These are phyloP conservation scores for Euleptes europaea DNA, from an alignment of 2,113 vertebrate genomes.

Conservation along the genomic window DNA sequence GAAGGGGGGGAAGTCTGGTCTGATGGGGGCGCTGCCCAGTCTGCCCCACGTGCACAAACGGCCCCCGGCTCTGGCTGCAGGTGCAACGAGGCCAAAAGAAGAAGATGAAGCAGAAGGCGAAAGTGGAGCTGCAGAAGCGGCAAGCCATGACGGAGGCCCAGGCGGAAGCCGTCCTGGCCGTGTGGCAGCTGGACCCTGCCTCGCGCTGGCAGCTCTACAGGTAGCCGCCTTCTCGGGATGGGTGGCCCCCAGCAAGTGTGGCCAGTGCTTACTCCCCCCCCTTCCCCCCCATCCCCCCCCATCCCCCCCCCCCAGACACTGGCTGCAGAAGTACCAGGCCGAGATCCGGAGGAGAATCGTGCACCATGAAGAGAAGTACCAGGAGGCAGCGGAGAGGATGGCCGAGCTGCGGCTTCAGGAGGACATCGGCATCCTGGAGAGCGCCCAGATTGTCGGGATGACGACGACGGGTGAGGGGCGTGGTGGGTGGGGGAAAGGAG, in stretches of 20 bases:
- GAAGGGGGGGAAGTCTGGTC: too few species aligned
- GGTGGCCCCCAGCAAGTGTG: not conserved
- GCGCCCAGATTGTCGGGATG: conserved; percentile 90
- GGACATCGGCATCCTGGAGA: conserved; percentile 78
- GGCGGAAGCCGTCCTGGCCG: conserved; percentile 69
- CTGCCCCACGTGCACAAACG: too few species aligned
- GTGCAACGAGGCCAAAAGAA: conserved; percentile 75
- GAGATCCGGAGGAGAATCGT: conserved; percentile 71
- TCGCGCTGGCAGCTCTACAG: conserved; percentile 93
- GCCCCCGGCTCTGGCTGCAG: conserved; percentile 54
- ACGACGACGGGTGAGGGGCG: conserved; percentile 85
- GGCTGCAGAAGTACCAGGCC: conserved; percentile 82
- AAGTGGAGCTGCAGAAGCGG: conserved; percentile 76
- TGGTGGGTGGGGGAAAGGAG: not conserved
- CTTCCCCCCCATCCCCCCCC: too few species aligned
- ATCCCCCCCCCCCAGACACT: conserved; percentile 75
- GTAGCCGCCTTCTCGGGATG: conserved; percentile 63
- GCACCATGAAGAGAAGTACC: conserved; percentile 75
- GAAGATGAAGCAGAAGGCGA: conserved; percentile 80
- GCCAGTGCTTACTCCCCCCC: not conserved
- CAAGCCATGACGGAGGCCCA: conserved; percentile 79
- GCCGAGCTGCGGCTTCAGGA: conserved; percentile 82
- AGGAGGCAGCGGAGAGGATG: conserved; percentile 80
- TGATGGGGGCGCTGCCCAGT: too few species aligned
- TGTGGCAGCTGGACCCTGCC: conserved; percentile 81